Base-by-base conservation (phyloP, 2,113 vertebrate genomes). In the Herpetotheres cachinnans region DNA sequence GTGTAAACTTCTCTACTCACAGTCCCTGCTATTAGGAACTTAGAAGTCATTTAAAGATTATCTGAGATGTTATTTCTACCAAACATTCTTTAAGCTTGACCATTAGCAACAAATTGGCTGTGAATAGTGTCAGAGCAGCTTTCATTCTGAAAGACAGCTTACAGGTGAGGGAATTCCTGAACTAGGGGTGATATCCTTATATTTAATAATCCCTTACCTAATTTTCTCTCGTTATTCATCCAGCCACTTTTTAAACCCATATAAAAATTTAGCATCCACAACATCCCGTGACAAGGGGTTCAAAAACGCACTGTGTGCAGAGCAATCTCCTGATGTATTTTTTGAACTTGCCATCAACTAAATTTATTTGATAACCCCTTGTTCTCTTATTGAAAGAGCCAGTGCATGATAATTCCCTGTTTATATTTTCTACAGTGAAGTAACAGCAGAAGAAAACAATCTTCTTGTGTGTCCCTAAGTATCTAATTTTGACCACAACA, bases 11-110 rank as follows among this genome's bases (percentile, higher is more conserved):
- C 67, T 54, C 59, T 50, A 21, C 76, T 56, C 62, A 11, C 49
- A 77, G 36, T 11, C 58, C 50, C 58, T 58, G 85, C 74, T 62
- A 36, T 52, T 92, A 90, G 46, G 79, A 85, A 62, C 11, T 59
- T 61, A 65, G 66, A 77, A 88, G 82, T 66, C 62, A 86, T 94
- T 96, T 93, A 88, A 90, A 88, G 87, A 96, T 95, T 85, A 93
- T 62, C 78, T 47, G 90, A 93, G 92, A 83, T 81, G 82, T 90
- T 94, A 85, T 93, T 94, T 94, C 82, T 86, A 90, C 73, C 74
- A 62, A 90, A 76, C n/a, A 58, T 54, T 49, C 74, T 69, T 71
- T 55, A 90, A 95, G 49, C 25, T 73, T 62, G 55, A 46, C 85
- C 79, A 67, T 93, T 92, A 95, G 76, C 71, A 74, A 82, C 50